Conservation (phyloP, 2,888 invertebrate genomes). For the Drosophila borborema region DNA sequence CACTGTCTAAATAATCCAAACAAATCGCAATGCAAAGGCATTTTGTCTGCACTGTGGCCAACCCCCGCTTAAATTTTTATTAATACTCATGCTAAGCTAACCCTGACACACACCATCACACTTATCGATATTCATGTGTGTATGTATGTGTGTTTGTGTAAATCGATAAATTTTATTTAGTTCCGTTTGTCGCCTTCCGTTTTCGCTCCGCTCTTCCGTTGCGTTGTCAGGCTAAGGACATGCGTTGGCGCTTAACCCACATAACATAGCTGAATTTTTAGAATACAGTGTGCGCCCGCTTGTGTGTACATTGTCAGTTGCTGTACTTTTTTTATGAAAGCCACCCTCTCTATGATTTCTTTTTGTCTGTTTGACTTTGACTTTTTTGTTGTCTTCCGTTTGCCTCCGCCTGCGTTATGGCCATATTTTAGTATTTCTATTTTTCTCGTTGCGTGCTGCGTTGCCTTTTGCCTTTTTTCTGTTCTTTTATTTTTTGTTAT, state of each 20-base stretch:
- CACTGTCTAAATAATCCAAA: constrained; percentile 28
- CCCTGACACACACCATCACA: not conserved
- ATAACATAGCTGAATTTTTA: constrained; percentile 51
- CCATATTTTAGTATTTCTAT: constrained; percentile 60
- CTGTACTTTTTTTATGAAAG: constrained; percentile 28
- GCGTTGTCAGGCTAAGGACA: constrained; percentile 48
- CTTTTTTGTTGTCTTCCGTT: constrained; percentile 36
- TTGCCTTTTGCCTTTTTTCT: constrained; percentile 19
- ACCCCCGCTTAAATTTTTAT: constrained; percentile 49
- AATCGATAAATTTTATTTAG: constrained; percentile 75
- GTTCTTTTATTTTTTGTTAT: constrained; percentile 14
- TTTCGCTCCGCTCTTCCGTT: constrained; percentile 9
- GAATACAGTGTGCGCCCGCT: constrained; percentile 19
- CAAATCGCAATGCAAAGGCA: constrained; percentile 34
- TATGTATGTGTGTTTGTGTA: constrained; percentile 20
- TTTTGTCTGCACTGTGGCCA: constrained; percentile 50
- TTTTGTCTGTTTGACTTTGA: constrained; percentile 45
- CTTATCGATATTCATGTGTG: constrained; percentile 17
- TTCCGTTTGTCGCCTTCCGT: constrained; percentile 53
- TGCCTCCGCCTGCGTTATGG: constrained; percentile 34
- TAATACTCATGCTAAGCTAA: constrained; percentile 44
- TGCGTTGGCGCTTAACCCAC: constrained; percentile 71
- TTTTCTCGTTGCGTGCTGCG: constrained; percentile 52
- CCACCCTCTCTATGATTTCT: constrained; percentile 17
- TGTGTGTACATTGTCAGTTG: constrained; percentile 6